Evolutionary conservation across 2,797 vertebrate species (phyloP), one percentile per base, ranked within the genome.

Genomic region (Semotilus atromaculatus): DNA sequence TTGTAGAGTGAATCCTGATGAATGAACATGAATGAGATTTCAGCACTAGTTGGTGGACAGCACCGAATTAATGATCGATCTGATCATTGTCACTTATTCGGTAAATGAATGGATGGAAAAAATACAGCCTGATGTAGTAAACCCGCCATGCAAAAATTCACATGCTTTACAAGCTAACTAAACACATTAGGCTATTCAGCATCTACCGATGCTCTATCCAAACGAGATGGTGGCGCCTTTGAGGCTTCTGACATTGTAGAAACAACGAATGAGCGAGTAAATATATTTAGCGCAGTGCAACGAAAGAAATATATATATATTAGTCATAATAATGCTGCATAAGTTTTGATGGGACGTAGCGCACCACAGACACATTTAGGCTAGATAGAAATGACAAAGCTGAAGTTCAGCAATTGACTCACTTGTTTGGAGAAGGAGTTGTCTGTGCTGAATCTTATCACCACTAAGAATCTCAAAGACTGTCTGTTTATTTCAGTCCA

Each of bases 1-100:
- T 1, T 7, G 18, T 34, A 36, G 31, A 26, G 23, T 55, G 2
- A 55, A 81, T 76, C 5, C 67, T 51, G 19, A 67, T 67, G 77
- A 66, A 51, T 40, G n/a, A 43, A 43, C 21, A 13, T 36, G 18
- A 31, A 43, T 29, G 14, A 3, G 7, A 21, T 77, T 77, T 84
- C 82, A 84, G 82, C 82, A 84, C 82, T 66, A 43, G 82, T 11
- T n/a, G 26, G 48, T 21, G 82, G 82, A 84, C 82, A 84, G 82
- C 73, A 48, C 64, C 64, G 8, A 31, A 34, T 73, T 9, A 72
- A 60, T n/a, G 36, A 74, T 14, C 21, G 43, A 66, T 36, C 11
- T n/a, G 36, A 72, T 34, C 68, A 10, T 3, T 72, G 43, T 62
- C 43, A 21, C 31, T 40, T 21, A 38, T 43, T 55, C 34, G 23